Evolutionary conservation across 2,113 vertebrate species (phyloP).

Genomic region (Mirza zaza): DNA sequence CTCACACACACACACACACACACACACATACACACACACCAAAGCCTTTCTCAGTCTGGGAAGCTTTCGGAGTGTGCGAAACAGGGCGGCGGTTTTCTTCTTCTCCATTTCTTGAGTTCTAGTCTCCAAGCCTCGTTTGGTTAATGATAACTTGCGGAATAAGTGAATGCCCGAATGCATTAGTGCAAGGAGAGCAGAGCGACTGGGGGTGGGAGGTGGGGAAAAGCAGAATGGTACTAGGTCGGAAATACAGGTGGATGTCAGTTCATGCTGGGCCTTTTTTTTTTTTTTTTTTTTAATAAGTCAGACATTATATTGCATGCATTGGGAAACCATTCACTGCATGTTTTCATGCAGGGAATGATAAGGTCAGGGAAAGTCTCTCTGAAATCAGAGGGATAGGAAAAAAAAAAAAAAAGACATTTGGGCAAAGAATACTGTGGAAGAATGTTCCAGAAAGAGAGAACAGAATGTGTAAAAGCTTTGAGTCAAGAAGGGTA

Average conservation of each 20-base stretch:
- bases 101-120: neutral
- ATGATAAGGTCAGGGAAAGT: neutral
- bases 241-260: neutral
- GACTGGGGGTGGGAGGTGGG: neutral
- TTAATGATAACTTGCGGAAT: neutral
- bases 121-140: neutral
- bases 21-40: too few species aligned
- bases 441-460: neutral
- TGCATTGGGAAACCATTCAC: neutral
- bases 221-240: neutral
- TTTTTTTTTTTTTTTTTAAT: neutral
- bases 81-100: neutral
- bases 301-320: neutral
- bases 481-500: neutral
- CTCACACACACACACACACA: too few species aligned
- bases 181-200: neutral
- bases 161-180: neutral
- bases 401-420: neutral
- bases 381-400: neutral
- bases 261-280: neutral
- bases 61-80: neutral
- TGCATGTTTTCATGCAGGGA: neutral
- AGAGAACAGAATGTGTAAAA: neutral
- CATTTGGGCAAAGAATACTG: neutral
- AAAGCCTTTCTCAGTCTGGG: neutral